Base-by-base conservation (phyloP, 2,888 invertebrate species). In the Xanthia togata region DNA sequence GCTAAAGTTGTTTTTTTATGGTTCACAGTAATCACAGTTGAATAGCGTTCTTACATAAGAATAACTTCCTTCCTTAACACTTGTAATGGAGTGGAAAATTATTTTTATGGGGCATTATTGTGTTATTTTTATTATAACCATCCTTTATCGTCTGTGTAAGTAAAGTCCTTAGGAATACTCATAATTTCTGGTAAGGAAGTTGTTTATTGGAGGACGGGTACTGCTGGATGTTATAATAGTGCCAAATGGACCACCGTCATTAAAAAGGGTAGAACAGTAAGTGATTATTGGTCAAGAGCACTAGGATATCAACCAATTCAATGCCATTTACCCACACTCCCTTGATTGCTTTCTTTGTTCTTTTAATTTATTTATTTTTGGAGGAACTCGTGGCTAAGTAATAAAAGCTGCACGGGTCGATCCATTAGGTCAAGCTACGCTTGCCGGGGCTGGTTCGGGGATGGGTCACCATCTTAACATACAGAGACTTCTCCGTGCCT, bases 51-150 rank as follows among this genome's bases (percentile, higher is more conserved):
- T 70, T 35, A 57, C n/a, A 23, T 79, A 50, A 38, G 41, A 5
- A 38, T 2, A 17, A 55, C 26, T 59, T 76, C 26, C 4, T 20
- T 69, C n/a, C 50, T 78, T n/a, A 81, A 60, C 41, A 12, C 17
- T 20, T 3, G 53, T 59, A 59, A 73, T 79, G 60, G 62, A 31
- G 14, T 67, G 65, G 31, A 80, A 64, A 31, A 0, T n/a, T 23
- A 59, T 64, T 80, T 12, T 63, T 23, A 73, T 31, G 50, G 62
- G 50, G 1, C 64, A 11, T 44, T 64, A 41, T 41, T n/a, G 4
- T 44, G 4, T 44, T 4, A 2, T 12, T 44, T 44, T 12, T 41
- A 44, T 0, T 44, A 12, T 47, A 47, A 44, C 4, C 31, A 23
- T 17, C 17, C 50, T 50, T 20, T 50, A 47, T 47, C 4, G 17